phyloP scores from a whole-genome alignment of 2,797 vertebrate genomes.

The Enoplosus armatus region DNA sequence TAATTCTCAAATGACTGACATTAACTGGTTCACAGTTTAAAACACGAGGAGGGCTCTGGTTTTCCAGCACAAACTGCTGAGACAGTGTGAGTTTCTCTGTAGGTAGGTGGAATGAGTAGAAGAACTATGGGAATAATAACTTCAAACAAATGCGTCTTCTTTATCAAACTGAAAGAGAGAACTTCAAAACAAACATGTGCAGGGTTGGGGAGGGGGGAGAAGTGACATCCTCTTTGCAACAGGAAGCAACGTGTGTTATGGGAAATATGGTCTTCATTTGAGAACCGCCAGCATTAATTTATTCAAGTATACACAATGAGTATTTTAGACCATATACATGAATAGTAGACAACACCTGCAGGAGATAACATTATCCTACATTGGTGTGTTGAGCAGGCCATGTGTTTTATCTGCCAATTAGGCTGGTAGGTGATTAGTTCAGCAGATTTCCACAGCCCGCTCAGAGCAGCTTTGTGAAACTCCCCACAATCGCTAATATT shows the following conservation, averaged over 20 bases:
- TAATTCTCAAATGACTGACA: background rate
- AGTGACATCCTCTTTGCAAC: conserved; percentile 65
- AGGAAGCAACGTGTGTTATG: conserved; percentile 58
- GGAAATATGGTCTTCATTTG: conserved; percentile 43
- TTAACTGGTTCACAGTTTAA: background rate
- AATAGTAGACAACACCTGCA: background rate
- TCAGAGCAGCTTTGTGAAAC: conserved; percentile 53
- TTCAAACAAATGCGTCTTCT: background rate
- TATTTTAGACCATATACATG: background rate
- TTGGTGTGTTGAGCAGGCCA: background rate
- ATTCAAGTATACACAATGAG: background rate
- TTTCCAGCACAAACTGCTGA: background rate
- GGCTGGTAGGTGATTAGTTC: conserved; percentile 48
- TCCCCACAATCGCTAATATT: conserved; percentile 30
- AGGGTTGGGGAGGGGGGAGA: conserved; percentile 13
- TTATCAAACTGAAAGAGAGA: conserved; percentile 21
- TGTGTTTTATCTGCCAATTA: conserved; percentile 39
- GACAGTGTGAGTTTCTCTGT: background rate
- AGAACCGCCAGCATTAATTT: background rate
- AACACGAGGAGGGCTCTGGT: background rate
- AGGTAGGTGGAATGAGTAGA: background rate
- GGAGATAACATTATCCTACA: background rate
- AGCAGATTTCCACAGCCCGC: conserved; percentile 56
- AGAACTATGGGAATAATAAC: background rate
- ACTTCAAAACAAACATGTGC: conserved; percentile 30